Base-by-base conservation (phyloP, 2,888 invertebrate genomes). In the Alentia gelatinosa region DNA sequence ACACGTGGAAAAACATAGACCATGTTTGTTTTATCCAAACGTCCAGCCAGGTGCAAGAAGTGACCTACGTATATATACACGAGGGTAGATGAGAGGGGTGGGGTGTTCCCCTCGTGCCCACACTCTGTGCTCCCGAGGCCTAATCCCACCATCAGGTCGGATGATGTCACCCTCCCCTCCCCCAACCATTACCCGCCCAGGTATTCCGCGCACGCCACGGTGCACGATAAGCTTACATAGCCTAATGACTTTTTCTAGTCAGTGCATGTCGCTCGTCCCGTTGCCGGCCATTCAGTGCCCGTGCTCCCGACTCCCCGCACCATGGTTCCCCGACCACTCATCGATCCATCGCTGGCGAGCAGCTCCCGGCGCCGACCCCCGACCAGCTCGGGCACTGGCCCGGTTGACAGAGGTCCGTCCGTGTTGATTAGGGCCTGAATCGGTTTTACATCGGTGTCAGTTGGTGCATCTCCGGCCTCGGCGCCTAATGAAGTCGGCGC, bases 381-480 rank as follows among this genome's bases (percentile, higher is more conserved):
- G 50, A 47, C 33, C 47, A 47, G 86, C 30, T 47, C 86, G n/a
- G 33, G 50, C 33, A 12, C 47, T 30, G 42, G 86, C 26, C 47
- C 19, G 83, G 86, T 86, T 86, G 86, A 86, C 86, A 86, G 86
- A 47, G 86, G 26, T 86, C 47, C 30, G 86, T 33, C 86, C 47
- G 42, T 86, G 86, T 86, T 86, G 86, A 86, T 86, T 50, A 86
- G 86, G 47, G 30, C 47, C 86, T 47, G 86, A 86, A 42, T 86
- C 86, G 86, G 86, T 84, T 84, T 84, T 86, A 86, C 86, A 86
- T 47, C 19, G 86, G 86, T 86, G 86, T 86, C 86, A 86, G 86
- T 50, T 42, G 86, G 86, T 86, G 86, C 86, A 33, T 50, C 86
- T 33, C 42, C 26, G 37, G 79, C 37, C 79, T 19, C 23, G 37